Conservation (phyloP, 1,140 invertebrate genomes). For the Drosophila lacertosa region DNA sequence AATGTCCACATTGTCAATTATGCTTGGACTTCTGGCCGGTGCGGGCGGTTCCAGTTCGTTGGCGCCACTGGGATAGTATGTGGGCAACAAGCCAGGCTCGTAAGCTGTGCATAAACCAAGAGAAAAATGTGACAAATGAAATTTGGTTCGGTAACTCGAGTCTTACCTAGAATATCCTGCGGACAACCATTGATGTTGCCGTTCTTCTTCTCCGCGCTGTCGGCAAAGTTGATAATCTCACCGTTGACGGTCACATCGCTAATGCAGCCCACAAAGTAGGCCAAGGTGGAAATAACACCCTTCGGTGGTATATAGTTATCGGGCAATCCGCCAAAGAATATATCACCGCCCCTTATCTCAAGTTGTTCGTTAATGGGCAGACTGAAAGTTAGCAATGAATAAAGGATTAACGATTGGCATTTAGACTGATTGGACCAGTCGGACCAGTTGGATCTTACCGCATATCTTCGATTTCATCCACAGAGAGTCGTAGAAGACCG, state of each 20-base stretch:
- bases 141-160: too few species aligned
- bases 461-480: slow-evolving; percentile 92
- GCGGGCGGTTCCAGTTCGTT: slow-evolving; percentile 53
- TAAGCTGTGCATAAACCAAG: slow-evolving; percentile 48
- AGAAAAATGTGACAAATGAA: neutral
- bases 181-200: slow-evolving; percentile 89
- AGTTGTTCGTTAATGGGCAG: slow-evolving; percentile 85
- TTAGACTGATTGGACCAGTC: slow-evolving; percentile 12
- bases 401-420: neutral
- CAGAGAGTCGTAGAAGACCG: slow-evolving; percentile 88
- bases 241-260: slow-evolving; percentile 94
- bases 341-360: slow-evolving; percentile 86
- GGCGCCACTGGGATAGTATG: slow-evolving; percentile 66
- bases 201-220: slow-evolving; percentile 87
- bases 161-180: slow-evolving; percentile 72
- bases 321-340: slow-evolving; percentile 95
- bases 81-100: slow-evolving; percentile 52
- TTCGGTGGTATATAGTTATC: slow-evolving; percentile 84
- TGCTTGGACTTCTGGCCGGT: slow-evolving; percentile 29
- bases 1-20: slow-evolving; percentile 23
- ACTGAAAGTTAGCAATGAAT: slow-evolving; percentile 2
- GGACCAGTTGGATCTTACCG: slow-evolving; percentile 85
- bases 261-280: slow-evolving; percentile 93
- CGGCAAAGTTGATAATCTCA: slow-evolving; percentile 93
- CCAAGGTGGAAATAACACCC: slow-evolving; percentile 77